Percentiles rank a stretch among this genome's conserved stretches.
Conservation (phyloP, 2,888 invertebrate species). For the Drosophila diplacantha region DNA sequence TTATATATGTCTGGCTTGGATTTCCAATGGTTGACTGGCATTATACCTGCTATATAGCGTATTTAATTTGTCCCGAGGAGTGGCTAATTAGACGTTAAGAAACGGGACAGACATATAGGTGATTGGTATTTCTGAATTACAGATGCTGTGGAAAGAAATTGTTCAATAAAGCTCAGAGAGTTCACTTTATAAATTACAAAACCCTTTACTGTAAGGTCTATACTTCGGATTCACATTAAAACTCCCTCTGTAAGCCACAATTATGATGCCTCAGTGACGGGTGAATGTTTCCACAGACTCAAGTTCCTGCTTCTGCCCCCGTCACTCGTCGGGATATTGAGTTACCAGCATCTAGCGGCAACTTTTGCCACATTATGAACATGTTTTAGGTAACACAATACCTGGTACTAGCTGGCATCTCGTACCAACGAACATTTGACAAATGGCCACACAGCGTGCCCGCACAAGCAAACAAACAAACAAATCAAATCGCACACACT, state of each 20-base stretch:
- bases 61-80: conserved; percentile 41
- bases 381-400: conserved; percentile 39
- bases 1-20: conserved; percentile 43
- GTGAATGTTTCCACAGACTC: conserved; percentile 6
- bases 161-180: neutral
- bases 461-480: conserved; percentile 32
- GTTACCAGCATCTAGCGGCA: conserved; percentile 28
- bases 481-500: conserved; percentile 27
- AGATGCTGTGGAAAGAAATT: neutral
- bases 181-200: neutral
- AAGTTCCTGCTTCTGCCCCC: conserved; percentile 6
- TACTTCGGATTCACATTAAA: neutral
- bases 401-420: neutral
- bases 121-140: conserved; percentile 1
- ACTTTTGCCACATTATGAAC: conserved; percentile 32
- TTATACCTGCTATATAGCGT: conserved; percentile 1
- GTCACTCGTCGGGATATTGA: conserved; percentile 9
- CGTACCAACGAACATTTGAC: conserved; percentile 16
- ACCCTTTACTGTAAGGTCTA: neutral
- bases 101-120: conserved; percentile 1
- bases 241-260: neutral
- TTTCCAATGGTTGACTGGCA: conserved; percentile 50
- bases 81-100: conserved; percentile 38
- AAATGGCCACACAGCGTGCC: conserved; percentile 30
- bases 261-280: neutral